These are phyloP conservation scores for Saccostrea cuccullata DNA, from an alignment of 1,140 invertebrate species.

Conservation along the genomic window DNA sequence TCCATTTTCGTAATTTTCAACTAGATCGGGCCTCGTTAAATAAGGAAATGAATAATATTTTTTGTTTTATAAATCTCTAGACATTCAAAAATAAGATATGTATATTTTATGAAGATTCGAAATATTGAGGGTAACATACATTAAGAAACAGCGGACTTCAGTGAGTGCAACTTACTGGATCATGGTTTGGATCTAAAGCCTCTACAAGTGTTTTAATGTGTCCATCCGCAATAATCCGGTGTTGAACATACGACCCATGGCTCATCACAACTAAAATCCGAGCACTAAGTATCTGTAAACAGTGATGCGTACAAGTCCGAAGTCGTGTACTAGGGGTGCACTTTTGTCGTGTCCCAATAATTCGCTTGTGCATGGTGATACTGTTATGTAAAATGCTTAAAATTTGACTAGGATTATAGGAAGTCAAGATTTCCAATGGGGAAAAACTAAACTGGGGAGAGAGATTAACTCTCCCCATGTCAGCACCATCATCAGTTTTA, in stretches of 20 bases:
- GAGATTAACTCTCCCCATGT: conserved; percentile 17
- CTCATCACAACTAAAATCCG: conserved; percentile 84
- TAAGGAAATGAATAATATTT: too few species aligned
- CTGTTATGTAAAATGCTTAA: conserved; percentile 85
- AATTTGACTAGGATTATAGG: conserved; percentile 80
- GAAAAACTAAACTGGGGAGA: conserved; percentile 56
- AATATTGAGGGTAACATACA: too few species aligned
- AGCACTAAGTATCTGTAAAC: conserved; percentile 84
- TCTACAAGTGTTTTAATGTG: conserved; percentile 82
- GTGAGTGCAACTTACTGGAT: conserved; percentile 80
- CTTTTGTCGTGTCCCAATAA: conserved; percentile 83
- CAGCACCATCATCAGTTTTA: conserved; percentile 50
- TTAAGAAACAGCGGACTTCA: neutral
- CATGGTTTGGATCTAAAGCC: conserved; percentile 84
- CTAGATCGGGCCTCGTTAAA: too few species aligned
- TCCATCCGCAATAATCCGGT: conserved; percentile 81
- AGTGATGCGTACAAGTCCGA: conserved; percentile 85
- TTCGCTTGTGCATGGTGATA: conserved; percentile 85
- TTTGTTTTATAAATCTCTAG: too few species aligned
- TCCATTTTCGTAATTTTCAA: too few species aligned
- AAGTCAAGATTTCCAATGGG: conserved; percentile 79
- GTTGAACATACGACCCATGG: conserved; percentile 81
- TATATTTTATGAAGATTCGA: too few species aligned
- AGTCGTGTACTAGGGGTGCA: conserved; percentile 83
- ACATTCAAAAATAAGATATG: too few species aligned